These are phyloP conservation scores for Nestor notabilis DNA, from an alignment of 2,113 vertebrate genomes.

Conservation along the genomic window DNA sequence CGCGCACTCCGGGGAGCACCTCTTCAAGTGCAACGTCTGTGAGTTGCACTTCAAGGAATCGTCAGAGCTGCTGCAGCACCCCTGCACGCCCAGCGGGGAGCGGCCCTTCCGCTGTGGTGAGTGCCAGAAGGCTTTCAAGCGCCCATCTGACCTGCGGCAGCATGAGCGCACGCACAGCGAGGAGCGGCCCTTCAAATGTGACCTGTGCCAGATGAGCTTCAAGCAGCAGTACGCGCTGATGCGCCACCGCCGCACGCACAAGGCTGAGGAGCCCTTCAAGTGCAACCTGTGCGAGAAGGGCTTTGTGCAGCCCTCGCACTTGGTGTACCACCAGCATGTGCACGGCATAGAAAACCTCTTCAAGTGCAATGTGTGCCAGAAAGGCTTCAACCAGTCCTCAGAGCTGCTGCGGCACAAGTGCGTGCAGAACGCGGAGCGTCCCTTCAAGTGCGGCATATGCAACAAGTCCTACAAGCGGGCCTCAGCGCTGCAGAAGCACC, in stretches of 20 bases:
- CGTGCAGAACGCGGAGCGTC: conserved; percentile 87
- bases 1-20: conserved; percentile 89
- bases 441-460: conserved; percentile 94
- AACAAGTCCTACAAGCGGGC: conserved; percentile 96
- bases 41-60: conserved; percentile 98
- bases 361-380: conserved; percentile 96
- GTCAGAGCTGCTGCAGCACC: conserved; percentile 93
- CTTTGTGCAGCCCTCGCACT: conserved; percentile 92
- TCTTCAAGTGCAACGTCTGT: conserved; percentile 95
- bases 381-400: conserved; percentile 94
- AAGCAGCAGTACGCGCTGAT: conserved; percentile 95
- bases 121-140: conserved; percentile 94
- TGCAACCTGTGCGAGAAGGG: conserved; percentile 97
- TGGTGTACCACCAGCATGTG: conserved; percentile 96
- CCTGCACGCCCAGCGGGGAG: conserved; percentile 92
- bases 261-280: conserved; percentile 86
- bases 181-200: conserved; percentile 97
- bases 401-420: conserved; percentile 96
- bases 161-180: conserved; percentile 95
- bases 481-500: conserved; percentile 93
- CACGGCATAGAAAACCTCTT: conserved; percentile 97
- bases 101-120: conserved; percentile 92
- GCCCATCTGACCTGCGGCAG: conserved; percentile 93
- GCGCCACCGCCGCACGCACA: conserved; percentile 93
- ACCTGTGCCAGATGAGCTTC: conserved; percentile 98